These are phyloP conservation scores for Xestobium rufovillosum DNA, from an alignment of 2,888 invertebrate species.

Conservation along the genomic window DNA sequence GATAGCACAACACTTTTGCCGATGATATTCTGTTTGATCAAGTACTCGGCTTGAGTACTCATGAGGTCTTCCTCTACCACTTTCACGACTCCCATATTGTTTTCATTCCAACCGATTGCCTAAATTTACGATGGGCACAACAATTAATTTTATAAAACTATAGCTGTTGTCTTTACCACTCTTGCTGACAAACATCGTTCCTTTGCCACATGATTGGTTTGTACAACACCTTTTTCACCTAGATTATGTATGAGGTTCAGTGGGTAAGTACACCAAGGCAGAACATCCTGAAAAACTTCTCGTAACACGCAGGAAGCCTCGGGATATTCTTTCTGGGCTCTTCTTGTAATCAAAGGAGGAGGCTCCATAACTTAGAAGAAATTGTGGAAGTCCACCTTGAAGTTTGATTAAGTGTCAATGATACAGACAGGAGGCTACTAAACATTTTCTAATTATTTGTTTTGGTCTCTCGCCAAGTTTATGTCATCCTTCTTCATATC, in stretches of 20 bases:
- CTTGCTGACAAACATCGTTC: slow-evolving; percentile 18
- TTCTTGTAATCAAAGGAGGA: slow-evolving; percentile 31
- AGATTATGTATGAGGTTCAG: slow-evolving; percentile 32
- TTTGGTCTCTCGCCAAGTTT: too few relatives aligned
- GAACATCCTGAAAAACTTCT: slow-evolving; percentile 34
- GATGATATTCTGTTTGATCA: slow-evolving; percentile 28
- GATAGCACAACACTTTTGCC: slow-evolving; percentile 21
- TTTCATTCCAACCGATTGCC: too few relatives aligned
- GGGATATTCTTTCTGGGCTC: slow-evolving; percentile 26
- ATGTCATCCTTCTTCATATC: too few relatives aligned
- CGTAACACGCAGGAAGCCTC: slow-evolving; percentile 31
- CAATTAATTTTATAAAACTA: slow-evolving; percentile 17
- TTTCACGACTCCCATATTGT: too few relatives aligned
- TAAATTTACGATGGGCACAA: background rate
- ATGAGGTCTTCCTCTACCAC: slow-evolving; percentile 30
- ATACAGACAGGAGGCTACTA: too few relatives aligned
- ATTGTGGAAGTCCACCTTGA: too few relatives aligned
- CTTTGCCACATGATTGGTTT: slow-evolving; percentile 14
- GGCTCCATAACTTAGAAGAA: slow-evolving; percentile 33
- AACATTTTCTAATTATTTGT: too few relatives aligned
- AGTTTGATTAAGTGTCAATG: too few relatives aligned
- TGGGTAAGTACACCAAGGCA: slow-evolving; percentile 25
- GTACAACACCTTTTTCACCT: slow-evolving; percentile 26
- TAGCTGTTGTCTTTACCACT: slow-evolving; percentile 24
- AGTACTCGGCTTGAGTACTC: slow-evolving; percentile 28